Conservation (phyloP, 2,888 invertebrate species). For the Omphaloscelis lunosa region DNA sequence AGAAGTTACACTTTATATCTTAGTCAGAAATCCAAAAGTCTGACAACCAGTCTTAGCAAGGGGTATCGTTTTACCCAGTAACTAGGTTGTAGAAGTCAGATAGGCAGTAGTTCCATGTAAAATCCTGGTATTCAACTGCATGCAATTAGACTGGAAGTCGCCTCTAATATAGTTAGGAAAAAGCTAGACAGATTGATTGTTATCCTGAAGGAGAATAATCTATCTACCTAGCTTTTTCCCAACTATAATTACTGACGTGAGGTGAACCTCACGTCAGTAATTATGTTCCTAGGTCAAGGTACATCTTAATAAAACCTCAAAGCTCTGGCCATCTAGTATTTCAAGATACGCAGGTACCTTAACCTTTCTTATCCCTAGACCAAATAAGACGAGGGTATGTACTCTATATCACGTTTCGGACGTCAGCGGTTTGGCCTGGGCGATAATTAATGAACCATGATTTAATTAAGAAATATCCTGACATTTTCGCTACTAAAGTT, state of each 20-base stretch:
- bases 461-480: slow-evolving; percentile 50
- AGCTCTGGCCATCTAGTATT: slow-evolving; percentile 41
- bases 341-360: slow-evolving; percentile 28
- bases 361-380: slow-evolving; percentile 37
- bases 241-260: too few relatives aligned
- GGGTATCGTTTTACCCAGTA: neutral
- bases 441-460: slow-evolving; percentile 63
- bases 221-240: too few relatives aligned
- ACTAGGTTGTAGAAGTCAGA: neutral
- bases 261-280: neutral
- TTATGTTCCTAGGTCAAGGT: neutral
- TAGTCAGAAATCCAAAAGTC: neutral
- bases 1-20: neutral
- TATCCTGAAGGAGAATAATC: neutral
- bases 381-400: slow-evolving; percentile 59
- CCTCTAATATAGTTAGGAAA: neutral
- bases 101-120: neutral
- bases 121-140: neutral
- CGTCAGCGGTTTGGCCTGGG: slow-evolving; percentile 52
- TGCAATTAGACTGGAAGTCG: neutral
- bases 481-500: neutral
- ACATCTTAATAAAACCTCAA: slow-evolving; percentile 31
- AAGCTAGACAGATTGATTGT: slow-evolving; percentile 5
- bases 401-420: slow-evolving; percentile 62
- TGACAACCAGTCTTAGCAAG: neutral